Evolutionary conservation across 2,113 vertebrate species (phyloP), one percentile per base, ranked within the genome.

Genomic region (Dipodomys merriami): DNA sequence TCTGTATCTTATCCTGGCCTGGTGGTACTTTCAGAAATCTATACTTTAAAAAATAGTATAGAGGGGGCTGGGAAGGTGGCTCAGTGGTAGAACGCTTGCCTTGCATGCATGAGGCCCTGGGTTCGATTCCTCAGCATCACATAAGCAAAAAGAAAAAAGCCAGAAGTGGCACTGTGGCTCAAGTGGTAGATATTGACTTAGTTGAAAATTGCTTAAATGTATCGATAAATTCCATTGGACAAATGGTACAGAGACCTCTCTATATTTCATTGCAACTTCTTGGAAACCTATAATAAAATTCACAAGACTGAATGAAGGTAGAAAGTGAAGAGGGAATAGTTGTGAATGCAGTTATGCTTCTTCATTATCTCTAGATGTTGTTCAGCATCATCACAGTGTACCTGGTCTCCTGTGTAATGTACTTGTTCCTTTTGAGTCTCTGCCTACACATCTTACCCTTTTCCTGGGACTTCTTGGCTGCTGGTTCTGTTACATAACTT

Each of bases 381-480:
- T 39, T 65, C 49, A 18, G 19, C 9, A 0, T 22, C 30, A 12
- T 22, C 20, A 0, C 64, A 1, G 1, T 1, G 35, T 13, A 15
- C 60, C 69, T 5, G 0, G 3, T 23, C 57, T 7, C 29, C 1
- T 0, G 15, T 1, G 3, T 12, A 13, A 67, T 15, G 20, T 1
- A 1, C 30, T 7, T 29, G 6, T 73, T 69, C 76, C 79, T 65
- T 85, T 67, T 29, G 82, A 72, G n/a, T 10, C 23, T 0, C 16
- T 29, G 4, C 53, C 27, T 33, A 49, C 57, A 4, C 35, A n/a
- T 65, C 25, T 68, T 16, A 1, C 5, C 15, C 35, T 23, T 15
- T 78, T 68, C 13, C 33, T 44, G 8, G 19, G 22, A 15, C 62
- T 67, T 5, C 7, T 29, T 33, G 0, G 11, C 49, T 44, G 18